Evolutionary conservation across 1,140 invertebrate genomes (phyloP).

Genomic region (Drosophila bocqueti): DNA sequence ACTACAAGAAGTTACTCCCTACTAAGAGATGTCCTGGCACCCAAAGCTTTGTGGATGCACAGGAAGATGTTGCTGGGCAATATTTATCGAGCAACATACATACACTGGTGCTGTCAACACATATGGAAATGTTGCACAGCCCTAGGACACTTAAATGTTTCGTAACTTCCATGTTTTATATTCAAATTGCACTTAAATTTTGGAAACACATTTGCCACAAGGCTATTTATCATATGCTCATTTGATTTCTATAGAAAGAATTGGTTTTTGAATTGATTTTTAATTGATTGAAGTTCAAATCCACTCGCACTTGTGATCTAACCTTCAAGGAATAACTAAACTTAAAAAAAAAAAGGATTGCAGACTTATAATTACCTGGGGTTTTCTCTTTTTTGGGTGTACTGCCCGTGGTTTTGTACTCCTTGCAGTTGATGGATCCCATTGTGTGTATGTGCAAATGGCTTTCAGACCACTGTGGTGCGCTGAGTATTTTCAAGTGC

Average conservation of each 20-base stretch:
- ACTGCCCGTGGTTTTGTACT: constrained; percentile 73
- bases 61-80: not conserved
- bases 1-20: not conserved
- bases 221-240: not conserved
- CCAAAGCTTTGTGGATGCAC: not conserved
- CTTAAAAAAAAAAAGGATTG: fast-evolving
- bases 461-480: not conserved
- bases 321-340: not conserved
- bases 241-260: not conserved
- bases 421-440: constrained; percentile 75
- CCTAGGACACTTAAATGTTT: not conserved
- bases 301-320: not conserved
- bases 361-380: constrained; percentile 43
- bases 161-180: not conserved
- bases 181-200: not conserved
- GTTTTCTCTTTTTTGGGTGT: constrained; percentile 66
- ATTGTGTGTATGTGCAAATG: constrained; percentile 44
- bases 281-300: not conserved
- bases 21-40: not conserved
- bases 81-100: not conserved
- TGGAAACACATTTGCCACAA: not conserved
- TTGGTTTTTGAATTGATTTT: not conserved
- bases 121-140: not conserved
- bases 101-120: not conserved
- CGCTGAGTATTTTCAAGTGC: constrained; percentile 13